A percentile compares a stretch with the other conserved stretches of the same genome.
These are phyloP conservation scores for Philereme vetulata DNA, from an alignment of 2,888 invertebrate species.

Conservation along the genomic window DNA sequence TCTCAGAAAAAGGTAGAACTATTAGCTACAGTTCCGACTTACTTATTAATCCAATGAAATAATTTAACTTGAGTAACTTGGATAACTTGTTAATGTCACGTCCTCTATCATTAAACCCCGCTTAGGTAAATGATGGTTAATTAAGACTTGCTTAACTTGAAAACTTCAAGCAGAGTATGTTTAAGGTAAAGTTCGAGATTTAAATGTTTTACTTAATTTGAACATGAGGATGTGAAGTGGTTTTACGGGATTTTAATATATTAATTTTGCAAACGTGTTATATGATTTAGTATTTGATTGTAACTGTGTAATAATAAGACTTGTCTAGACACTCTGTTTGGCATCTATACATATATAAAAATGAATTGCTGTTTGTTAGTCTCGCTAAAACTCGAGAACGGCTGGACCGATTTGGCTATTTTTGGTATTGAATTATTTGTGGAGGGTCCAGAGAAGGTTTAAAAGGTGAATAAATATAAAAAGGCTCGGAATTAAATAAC, in stretches of 20 bases:
- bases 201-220: slow-evolving; percentile 23
- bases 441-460: too few species aligned
- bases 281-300: too few species aligned
- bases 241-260: slow-evolving; percentile 7
- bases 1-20: not conserved
- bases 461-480: too few species aligned
- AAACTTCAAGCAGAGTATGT: slow-evolving; percentile 34
- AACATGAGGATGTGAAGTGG: slow-evolving; percentile 15
- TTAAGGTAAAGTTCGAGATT: slow-evolving; percentile 29
- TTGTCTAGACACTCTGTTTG: too few species aligned
- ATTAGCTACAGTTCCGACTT: slow-evolving; percentile 21
- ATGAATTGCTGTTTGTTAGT: too few species aligned
- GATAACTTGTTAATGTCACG: slow-evolving; percentile 43
- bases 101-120: slow-evolving; percentile 44
- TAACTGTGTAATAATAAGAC: too few species aligned
- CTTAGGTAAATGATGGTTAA: slow-evolving; percentile 49
- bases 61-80: slow-evolving; percentile 37
- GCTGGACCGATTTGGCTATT: too few species aligned
- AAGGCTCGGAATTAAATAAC: too few species aligned
- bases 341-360: too few species aligned
- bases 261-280: not conserved
- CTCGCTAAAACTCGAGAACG: too few species aligned
- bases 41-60: slow-evolving; percentile 41
- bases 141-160: slow-evolving; percentile 48
- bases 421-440: too few species aligned